phyloP scores from a whole-genome alignment of 2,888 invertebrate species.

The Stenotaenia linearis region DNA sequence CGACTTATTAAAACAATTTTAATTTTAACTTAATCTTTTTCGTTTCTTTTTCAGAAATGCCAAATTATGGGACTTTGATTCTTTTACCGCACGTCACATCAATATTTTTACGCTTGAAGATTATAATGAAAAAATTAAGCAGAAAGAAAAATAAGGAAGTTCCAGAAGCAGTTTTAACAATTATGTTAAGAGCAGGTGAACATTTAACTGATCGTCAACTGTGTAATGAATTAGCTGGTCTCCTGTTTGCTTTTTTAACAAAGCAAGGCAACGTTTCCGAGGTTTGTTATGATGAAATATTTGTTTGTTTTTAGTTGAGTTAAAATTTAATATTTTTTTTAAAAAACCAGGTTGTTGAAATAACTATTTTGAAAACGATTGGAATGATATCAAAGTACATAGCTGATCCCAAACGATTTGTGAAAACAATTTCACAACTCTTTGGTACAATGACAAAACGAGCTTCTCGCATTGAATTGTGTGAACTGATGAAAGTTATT shows the following conservation, averaged over 20 bases:
- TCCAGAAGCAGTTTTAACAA: constrained; percentile 10
- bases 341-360: not conserved
- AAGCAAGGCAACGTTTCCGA: not conserved
- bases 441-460: constrained; percentile 47
- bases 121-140: constrained; percentile 11
- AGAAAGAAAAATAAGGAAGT: not conserved
- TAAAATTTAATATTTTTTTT: no score
- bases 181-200: constrained; percentile 33
- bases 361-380: not conserved
- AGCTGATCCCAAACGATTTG: not conserved
- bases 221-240: not conserved
- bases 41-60: constrained; percentile 45
- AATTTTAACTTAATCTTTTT: no score
- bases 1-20: no score
- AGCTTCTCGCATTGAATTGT: constrained; percentile 60
- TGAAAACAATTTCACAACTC: constrained; percentile 44
- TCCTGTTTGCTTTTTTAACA: constrained; percentile 33
- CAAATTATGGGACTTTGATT: constrained; percentile 67
- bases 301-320: not conserved
- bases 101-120: constrained; percentile 53
- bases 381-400: not conserved
- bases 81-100: constrained; percentile 65
- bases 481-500: constrained; percentile 59
- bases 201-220: constrained; percentile 26
- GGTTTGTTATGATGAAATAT: not conserved